Conservation (phyloP, 2,797 vertebrate genomes). For the Chrysocyon brachyurus region DNA sequence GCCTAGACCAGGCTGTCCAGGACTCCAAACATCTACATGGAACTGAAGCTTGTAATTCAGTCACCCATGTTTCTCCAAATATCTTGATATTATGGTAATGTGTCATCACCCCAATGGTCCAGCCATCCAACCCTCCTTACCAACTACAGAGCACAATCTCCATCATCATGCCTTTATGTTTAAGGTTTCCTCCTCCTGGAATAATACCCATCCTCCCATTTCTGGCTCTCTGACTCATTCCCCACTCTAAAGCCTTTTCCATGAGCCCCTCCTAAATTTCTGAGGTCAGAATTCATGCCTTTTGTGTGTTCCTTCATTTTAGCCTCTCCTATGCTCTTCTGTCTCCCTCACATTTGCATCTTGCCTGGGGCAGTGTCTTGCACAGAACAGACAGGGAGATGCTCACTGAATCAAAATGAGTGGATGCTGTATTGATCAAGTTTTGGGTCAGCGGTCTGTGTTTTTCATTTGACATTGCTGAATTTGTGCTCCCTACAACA, state of each 20-base stretch:
- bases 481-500: neutral
- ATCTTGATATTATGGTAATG: neutral
- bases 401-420: neutral
- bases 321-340: neutral
- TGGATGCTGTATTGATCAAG: neutral
- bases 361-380: neutral
- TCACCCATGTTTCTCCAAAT: neutral
- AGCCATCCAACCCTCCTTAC: neutral
- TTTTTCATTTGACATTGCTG: neutral
- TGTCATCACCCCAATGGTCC: neutral
- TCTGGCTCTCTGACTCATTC: neutral
- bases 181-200: neutral
- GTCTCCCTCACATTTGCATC: neutral
- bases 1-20: neutral
- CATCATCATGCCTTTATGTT: neutral
- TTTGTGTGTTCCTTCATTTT: neutral
- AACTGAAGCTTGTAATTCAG: neutral
- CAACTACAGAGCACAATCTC: neutral
- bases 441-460: neutral
- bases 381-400: neutral
- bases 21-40: neutral
- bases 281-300: constrained; percentile 5
- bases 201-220: neutral
- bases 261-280: neutral
- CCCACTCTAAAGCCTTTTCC: neutral